Percentiles rank a stretch among this genome's conserved stretches.
These are phyloP conservation scores for Sardinella longiceps DNA, from an alignment of 2,797 vertebrate species.

Conservation along the genomic window DNA sequence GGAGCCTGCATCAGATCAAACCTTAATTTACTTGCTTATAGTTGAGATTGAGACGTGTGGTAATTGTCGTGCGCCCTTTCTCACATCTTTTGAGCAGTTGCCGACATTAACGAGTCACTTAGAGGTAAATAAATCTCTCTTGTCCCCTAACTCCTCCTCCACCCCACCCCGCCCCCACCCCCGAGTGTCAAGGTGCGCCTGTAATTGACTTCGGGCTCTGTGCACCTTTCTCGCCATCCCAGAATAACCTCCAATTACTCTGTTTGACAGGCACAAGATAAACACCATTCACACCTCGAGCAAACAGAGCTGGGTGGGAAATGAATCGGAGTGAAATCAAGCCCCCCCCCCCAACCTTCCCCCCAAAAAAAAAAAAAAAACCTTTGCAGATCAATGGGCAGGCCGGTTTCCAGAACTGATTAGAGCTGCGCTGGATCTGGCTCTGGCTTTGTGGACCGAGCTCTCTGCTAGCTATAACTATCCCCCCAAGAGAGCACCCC, in stretches of 20 bases:
- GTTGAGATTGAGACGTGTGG: neutral
- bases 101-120: constrained; percentile 32
- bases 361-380: constrained; percentile 29
- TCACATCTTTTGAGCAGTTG: constrained; percentile 16
- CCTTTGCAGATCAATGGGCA: constrained; percentile 35
- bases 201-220: constrained; percentile 37
- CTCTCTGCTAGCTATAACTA: neutral
- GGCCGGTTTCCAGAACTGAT: constrained; percentile 38
- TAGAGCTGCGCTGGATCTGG: neutral
- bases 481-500: neutral
- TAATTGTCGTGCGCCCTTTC: neutral
- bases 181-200: constrained; percentile 13
- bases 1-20: neutral
- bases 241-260: constrained; percentile 35
- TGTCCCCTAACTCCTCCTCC: constrained; percentile 12
- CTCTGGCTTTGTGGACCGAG: neutral
- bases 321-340: constrained; percentile 41
- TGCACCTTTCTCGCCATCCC: constrained; percentile 21
- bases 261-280: constrained; percentile 36
- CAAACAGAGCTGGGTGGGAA: constrained; percentile 39
- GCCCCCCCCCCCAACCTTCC: neutral
- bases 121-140: constrained; percentile 37
- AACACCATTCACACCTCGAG: constrained; percentile 40
- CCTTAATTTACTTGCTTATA: neutral
- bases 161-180: too few relatives aligned